phyloP scores from a whole-genome alignment of 2,888 invertebrate species.

The Coenonympha arcania region DNA sequence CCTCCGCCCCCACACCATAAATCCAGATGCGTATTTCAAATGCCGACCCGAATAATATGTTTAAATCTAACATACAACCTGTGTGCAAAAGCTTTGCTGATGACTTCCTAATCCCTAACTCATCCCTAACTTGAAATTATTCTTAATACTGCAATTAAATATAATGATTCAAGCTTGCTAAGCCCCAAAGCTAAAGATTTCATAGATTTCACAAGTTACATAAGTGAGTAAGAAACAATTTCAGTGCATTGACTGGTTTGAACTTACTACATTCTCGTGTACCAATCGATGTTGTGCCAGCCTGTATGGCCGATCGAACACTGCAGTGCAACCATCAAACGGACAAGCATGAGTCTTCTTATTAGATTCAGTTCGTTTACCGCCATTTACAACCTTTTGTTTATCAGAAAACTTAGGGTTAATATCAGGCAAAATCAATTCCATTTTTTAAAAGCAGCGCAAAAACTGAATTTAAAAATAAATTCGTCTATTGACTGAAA shows the following conservation, averaged over 20 bases:
- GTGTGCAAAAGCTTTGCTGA: no score
- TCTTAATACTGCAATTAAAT: no score
- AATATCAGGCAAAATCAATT: background rate
- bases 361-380: background rate
- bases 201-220: background rate
- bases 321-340: slow-evolving; percentile 58
- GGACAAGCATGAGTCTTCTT: slow-evolving; percentile 43
- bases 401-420: background rate
- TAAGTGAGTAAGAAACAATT: slow-evolving; percentile 7
- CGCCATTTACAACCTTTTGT: slow-evolving; percentile 5
- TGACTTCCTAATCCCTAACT: no score
- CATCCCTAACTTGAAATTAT: no score
- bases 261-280: slow-evolving; percentile 74
- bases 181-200: slow-evolving; percentile 23
- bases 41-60: no score
- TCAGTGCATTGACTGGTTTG: slow-evolving; percentile 7
- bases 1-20: no score
- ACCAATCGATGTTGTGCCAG: slow-evolving; percentile 71
- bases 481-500: no score
- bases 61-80: no score
- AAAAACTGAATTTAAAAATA: no score
- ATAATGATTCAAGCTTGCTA: no score
- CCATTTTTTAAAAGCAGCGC: no score
- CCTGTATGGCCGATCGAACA: slow-evolving; percentile 69
- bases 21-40: no score